phyloP scores from a whole-genome alignment of 23 tunicate genomes.

The Corella eumyota region DNA sequence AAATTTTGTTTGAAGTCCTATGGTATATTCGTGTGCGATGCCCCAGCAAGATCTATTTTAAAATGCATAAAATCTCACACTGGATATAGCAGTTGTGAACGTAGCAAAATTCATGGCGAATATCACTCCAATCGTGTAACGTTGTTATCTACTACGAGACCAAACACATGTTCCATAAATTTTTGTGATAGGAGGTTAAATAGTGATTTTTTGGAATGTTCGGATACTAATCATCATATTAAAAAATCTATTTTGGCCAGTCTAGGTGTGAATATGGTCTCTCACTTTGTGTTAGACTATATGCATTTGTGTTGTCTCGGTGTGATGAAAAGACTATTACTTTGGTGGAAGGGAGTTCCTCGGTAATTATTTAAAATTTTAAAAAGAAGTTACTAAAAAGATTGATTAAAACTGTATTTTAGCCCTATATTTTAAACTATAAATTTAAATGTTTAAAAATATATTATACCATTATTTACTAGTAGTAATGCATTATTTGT shows the following conservation, averaged over 20 bases:
- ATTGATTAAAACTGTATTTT: no score
- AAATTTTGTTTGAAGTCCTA: background rate
- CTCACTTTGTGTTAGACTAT: conserved; percentile 18
- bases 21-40: conserved; percentile 26
- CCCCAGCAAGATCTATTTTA: conserved; percentile 18
- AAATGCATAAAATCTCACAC: conserved; percentile 14
- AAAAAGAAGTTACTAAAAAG: no score
- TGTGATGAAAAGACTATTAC: conserved; percentile 16
- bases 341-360: conserved; percentile 33
- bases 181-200: conserved; percentile 6
- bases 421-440: no score
- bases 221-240: conserved; percentile 15
- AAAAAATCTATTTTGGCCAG: conserved; percentile 13
- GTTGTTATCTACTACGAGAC: no score
- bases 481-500: no score
- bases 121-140: conserved; percentile 6
- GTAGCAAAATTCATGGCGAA: conserved; percentile 19
- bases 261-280: conserved; percentile 16
- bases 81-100: no score
- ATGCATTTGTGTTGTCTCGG: conserved; percentile 39
- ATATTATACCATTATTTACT: no score
- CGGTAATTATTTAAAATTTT: conserved; percentile 24
- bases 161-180: no score
- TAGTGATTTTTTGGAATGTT: conserved; percentile 11
- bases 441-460: no score